These are phyloP conservation scores for Canis aureus DNA, from an alignment of 2,113 vertebrate species.

Conservation along the genomic window DNA sequence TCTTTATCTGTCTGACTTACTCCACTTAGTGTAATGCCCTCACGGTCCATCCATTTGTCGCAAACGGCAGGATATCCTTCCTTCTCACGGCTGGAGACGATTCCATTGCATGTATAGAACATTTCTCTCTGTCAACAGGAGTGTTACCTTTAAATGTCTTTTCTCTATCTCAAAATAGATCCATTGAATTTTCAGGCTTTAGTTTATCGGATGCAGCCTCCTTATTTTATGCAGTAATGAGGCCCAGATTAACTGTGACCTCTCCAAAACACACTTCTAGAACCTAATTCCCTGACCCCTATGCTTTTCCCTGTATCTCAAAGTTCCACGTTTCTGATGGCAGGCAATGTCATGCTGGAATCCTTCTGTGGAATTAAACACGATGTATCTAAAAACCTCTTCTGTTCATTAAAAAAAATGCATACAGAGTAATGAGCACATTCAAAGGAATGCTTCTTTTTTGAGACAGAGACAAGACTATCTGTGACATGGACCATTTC, in stretches of 20 bases:
- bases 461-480: not conserved
- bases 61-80: not conserved
- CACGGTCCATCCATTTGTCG: not conserved
- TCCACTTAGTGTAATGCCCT: not conserved
- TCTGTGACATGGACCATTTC: not conserved
- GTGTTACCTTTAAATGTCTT: not conserved
- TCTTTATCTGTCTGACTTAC: not conserved
- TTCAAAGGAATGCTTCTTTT: not conserved
- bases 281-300: not conserved
- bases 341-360: not conserved
- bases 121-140: not conserved
- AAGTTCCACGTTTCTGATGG: not conserved
- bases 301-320: not conserved
- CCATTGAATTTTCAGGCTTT: conserved; percentile 18
- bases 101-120: not conserved
- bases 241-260: not conserved
- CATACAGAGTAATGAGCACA: not conserved
- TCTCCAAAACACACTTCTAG: not conserved
- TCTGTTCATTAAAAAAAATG: not conserved
- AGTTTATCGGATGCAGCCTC: not conserved
- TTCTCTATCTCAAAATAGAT: not conserved
- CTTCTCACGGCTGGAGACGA: not conserved
- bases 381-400: not conserved
- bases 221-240: not conserved
- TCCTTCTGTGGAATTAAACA: not conserved